Percentiles rank a stretch among this genome's conserved stretches.
These are phyloP conservation scores for Castor canadensis DNA, from an alignment of 2,113 vertebrate species.

Conservation along the genomic window DNA sequence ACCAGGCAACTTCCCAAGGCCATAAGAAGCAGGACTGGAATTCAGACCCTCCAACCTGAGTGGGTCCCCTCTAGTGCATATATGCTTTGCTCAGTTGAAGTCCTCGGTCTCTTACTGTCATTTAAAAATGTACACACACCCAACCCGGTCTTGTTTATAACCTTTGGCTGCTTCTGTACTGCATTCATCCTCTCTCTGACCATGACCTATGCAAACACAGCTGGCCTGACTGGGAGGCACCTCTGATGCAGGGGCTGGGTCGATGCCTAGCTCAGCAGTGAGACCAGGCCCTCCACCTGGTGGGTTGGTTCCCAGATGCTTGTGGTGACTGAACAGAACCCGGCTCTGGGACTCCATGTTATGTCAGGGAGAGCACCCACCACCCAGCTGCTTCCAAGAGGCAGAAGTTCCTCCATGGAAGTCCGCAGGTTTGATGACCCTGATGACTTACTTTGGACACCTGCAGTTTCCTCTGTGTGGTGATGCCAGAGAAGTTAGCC, in stretches of 20 bases:
- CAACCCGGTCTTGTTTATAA: rapidly evolving
- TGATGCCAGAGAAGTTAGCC: neutral
- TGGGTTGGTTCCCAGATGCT: rapidly evolving
- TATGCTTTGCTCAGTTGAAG: neutral
- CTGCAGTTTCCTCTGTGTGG: neutral
- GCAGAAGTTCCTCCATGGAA: rapidly evolving
- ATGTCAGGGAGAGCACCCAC: neutral
- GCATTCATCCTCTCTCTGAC: rapidly evolving
- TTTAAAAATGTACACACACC: rapidly evolving
- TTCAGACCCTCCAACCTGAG: neutral
- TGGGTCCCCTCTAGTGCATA: rapidly evolving
- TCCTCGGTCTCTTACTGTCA: rapidly evolving
- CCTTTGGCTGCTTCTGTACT: rapidly evolving
- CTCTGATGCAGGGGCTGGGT: neutral
- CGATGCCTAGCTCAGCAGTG: rapidly evolving
- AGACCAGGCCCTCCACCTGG: rapidly evolving
- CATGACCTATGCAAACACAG: rapidly evolving
- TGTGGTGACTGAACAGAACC: neutral
- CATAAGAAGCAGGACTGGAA: neutral
- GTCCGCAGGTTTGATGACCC: rapidly evolving
- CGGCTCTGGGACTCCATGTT: rapidly evolving
- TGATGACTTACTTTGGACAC: neutral
- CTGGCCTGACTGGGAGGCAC: neutral
- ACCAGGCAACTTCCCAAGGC: rapidly evolving
- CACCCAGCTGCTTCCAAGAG: neutral